Evolutionary conservation across 2,888 invertebrate genomes (phyloP), one percentile per base, ranked within the genome.

Genomic region (Brachyopa scutellaris): DNA sequence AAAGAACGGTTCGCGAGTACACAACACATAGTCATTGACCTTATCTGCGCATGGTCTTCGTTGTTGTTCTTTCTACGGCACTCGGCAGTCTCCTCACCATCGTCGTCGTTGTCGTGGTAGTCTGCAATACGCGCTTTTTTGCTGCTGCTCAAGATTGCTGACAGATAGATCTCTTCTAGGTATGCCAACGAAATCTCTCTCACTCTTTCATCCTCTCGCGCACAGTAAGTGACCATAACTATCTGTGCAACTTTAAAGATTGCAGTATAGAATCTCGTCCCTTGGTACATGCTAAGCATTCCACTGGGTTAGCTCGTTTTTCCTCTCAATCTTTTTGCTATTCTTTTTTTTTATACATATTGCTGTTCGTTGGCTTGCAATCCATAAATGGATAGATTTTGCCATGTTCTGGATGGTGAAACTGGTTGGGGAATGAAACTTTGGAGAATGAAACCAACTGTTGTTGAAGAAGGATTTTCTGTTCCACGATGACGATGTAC

Each of bases 1-100:
- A 62, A 67, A 62, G 38, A 79, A 73, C 79, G 79, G 79, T 80
- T 47, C 42, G 55, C 47, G 26, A 21, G 6, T 5, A 49, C 26
- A 29, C 67, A 36, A 49, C 57, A 62, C 74, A 67, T 69, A 80
- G 79, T 80, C 79, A 80, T 49, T 80, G 79, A 80, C 79, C 79
- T 79, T 73, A 79, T 66, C 79, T 53, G 23, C 53, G 47, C 42
- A 33, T 66, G 42, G 40, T 38, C 23, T 55, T 69, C 33, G 59
- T 40, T 61, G 51, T 40, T 11, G 51, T 62, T 31, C 17, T n/a
- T 31, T 8, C 19, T 21, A 53, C 53, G 40, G 36, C 38, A n/a
- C n/a, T n/a, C n/a, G n/a, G n/a, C n/a, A 31, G 33, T 47, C 67
- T 61, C 19, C 36, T 29, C 26, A n/a, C 26, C 47, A 33, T 47